Base-by-base conservation (phyloP, 2,797 vertebrate genomes). In the Dermochelys coriacea region DNA sequence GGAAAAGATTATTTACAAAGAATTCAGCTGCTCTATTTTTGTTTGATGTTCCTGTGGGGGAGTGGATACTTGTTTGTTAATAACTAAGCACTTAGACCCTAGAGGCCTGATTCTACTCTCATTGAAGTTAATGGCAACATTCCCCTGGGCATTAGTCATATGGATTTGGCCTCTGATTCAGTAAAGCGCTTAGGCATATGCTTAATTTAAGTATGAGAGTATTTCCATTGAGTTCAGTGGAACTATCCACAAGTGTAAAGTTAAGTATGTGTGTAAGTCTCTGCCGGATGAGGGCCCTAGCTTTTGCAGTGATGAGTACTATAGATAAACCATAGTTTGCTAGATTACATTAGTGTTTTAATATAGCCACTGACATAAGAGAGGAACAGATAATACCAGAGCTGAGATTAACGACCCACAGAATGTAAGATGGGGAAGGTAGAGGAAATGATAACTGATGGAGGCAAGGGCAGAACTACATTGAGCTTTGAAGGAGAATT, bases 91-190 rank as follows among this genome's bases (percentile, higher is more conserved):
- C 3, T 50, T 82, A 89, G 82, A 89, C 10, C 19, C 21, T 37
- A 71, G 37, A 12, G n/a, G n/a, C 37, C 21, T 41, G n/a, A 41
- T 41, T 41, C 21, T 77, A 34, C 37, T 80, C 12, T 78, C 78
- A 80, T 8, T 80, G 71, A 95, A 88, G 74, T 88, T 83, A 87
- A 92, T 82, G 74, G 84, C n/a, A 91, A 91, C 80, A 68, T 47
- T 86, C 25, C 77, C 31, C 82, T 85, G 52, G 55, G 80, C 80
- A 91, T 95, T 55, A 87, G 51, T n/a, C 64, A 49, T 81, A 93
- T 52, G 87, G 91, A 88, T 37, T 18, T 95, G 84, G 79, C 68
- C 51, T 78, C 86, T 91, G 89, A 93, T 37, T 88, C 75, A 82
- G 78, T 49, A 92, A 27, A 87, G 57, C 12, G 78, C 59, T 68